Evolutionary conservation across 2,113 vertebrate genomes (phyloP).

Genomic region (Odocoileus hemionus): DNA sequence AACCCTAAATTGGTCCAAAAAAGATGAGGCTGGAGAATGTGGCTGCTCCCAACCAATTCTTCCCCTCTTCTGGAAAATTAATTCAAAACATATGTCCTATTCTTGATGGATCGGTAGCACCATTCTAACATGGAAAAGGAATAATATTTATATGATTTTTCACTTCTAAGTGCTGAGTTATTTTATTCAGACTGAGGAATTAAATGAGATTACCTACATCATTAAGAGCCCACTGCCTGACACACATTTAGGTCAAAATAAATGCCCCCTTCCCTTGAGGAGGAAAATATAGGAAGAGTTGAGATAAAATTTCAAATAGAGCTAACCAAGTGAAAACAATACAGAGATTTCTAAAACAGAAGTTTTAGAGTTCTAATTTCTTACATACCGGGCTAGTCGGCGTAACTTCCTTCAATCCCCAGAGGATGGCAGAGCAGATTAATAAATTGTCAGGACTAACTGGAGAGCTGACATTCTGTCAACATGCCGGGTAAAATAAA

Average conservation of each 20-base stretch:
- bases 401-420: conserved; percentile 34
- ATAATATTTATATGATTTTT: neutral
- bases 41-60: neutral
- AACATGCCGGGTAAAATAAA: conserved; percentile 47
- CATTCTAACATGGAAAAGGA: neutral
- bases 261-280: neutral
- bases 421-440: conserved; percentile 52
- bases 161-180: neutral
- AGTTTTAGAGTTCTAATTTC: neutral
- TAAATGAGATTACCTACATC: neutral
- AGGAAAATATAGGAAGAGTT: neutral
- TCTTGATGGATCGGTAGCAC: neutral
- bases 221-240: neutral
- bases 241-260: neutral
- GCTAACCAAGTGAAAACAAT: neutral
- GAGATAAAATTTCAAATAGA: neutral
- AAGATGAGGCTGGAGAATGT: neutral
- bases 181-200: neutral
- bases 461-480: conserved; percentile 22
- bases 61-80: neutral
- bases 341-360: neutral
- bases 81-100: neutral
- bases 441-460: conserved; percentile 41
- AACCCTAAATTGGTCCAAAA: neutral
- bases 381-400: neutral